Percentiles rank a stretch among this genome's conserved stretches.
phyloP scores from a whole-genome alignment of 2,888 invertebrate genomes.

The Leptarthrus brevirostris region DNA sequence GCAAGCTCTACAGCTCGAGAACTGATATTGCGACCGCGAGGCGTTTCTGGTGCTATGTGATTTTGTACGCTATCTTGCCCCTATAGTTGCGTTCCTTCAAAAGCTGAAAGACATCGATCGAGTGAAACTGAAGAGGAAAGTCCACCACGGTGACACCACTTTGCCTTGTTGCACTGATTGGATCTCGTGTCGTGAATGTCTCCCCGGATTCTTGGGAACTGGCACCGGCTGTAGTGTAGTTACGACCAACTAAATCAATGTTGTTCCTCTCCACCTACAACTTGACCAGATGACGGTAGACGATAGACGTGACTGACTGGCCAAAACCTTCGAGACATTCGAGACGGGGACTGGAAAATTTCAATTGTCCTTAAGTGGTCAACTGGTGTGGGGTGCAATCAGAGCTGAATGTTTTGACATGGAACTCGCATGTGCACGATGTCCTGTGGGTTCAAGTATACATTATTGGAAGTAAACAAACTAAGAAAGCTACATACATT shows the following conservation, averaged over 20 bases:
- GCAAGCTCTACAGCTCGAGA: conserved; percentile 27
- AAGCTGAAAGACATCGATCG: conserved; percentile 8
- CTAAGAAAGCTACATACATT: too few species aligned
- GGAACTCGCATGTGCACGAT: neutral
- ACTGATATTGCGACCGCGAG: conserved; percentile 7
- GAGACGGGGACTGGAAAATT: neutral
- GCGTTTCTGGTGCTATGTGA: conserved; percentile 17
- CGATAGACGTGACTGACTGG: neutral
- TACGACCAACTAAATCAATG: neutral
- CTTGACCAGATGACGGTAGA: conserved; percentile 1
- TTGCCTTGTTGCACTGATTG: conserved; percentile 41
- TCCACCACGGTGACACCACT: conserved; percentile 26
- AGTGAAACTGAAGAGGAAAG: conserved; percentile 11
- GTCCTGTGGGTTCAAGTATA: conserved; percentile 9
- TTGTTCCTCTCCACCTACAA: conserved; percentile 34
- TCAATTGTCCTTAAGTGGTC: conserved; percentile 29
- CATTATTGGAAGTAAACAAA: too few species aligned
- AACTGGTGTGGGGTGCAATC: neutral
- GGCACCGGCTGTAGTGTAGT: neutral
- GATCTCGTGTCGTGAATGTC: neutral
- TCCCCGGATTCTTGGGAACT: conserved; percentile 7
- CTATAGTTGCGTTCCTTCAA: neutral
- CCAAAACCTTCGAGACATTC: too few species aligned
- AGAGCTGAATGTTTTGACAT: neutral
- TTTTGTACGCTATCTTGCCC: conserved; percentile 1